Percentiles rank a stretch among this genome's conserved stretches.
Conservation (phyloP, 2,797 vertebrate genomes). For the Tamandua tetradactyla region DNA sequence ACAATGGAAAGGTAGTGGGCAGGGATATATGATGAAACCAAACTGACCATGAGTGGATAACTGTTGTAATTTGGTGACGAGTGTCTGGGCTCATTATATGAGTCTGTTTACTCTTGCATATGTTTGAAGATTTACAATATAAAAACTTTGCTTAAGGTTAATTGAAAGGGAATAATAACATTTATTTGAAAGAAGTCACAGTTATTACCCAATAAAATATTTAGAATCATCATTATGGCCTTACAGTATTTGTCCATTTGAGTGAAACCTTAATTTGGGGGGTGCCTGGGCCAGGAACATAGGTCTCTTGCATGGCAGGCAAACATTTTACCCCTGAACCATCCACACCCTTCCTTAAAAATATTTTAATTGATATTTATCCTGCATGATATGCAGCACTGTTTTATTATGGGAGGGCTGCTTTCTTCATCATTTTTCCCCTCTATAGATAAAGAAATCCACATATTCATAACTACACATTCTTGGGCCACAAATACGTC, state of each 20-base stretch:
- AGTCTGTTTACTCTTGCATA: not conserved
- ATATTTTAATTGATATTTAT: not conserved
- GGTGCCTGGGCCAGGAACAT: too few relatives aligned
- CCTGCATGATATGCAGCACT: not conserved
- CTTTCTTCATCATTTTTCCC: not conserved
- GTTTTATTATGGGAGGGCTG: not conserved
- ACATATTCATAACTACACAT: not conserved
- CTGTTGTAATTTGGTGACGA: not conserved
- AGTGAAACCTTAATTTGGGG: not conserved
- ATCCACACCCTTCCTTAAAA: too few relatives aligned
- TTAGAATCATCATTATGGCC: not conserved
- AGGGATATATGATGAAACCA: not conserved
- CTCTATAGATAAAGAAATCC: not conserved
- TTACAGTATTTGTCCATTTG: not conserved
- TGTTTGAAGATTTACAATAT: not conserved
- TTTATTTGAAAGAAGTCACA: constrained; percentile 19
- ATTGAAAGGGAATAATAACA: not conserved
- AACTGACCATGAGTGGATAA: not conserved
- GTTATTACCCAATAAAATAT: not conserved
- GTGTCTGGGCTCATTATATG: not conserved
- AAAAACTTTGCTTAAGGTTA: not conserved
- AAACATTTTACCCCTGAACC: too few relatives aligned
- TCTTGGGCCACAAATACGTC: not conserved
- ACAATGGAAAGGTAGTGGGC: not conserved
- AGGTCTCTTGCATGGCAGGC: too few relatives aligned